Conservation (phyloP, 1,140 invertebrate species). For the Ectropis grisescens region DNA sequence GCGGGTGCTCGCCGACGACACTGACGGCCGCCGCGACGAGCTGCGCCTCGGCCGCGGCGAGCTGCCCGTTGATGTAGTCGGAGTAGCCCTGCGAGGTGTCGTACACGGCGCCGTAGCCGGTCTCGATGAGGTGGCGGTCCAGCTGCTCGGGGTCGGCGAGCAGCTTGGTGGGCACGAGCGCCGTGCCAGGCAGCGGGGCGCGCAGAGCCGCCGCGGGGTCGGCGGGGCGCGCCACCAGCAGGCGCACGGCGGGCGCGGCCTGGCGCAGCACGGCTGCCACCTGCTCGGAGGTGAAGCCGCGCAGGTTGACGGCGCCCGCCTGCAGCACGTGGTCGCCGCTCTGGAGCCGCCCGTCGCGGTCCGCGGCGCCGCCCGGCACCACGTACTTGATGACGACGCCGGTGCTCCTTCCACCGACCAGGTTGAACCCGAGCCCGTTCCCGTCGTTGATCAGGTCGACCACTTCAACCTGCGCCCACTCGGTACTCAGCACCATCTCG, state of each 20-base stretch:
- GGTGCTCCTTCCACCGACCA: constrained; percentile 94
- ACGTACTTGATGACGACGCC: constrained; percentile 98
- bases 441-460: constrained; percentile 91
- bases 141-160: constrained; percentile 86
- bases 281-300: constrained; percentile 93
- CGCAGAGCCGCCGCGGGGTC: constrained; percentile 79
- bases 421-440: constrained; percentile 87
- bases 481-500: constrained; percentile 84
- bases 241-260: constrained; percentile 85
- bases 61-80: constrained; percentile 54
- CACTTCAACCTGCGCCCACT: constrained; percentile 94
- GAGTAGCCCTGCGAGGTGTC: constrained; percentile 59
- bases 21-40: constrained; percentile 54
- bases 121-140: constrained; percentile 82
- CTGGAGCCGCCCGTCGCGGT: constrained; percentile 89
- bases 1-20: constrained; percentile 58
- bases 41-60: constrained; percentile 47
- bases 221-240: constrained; percentile 90
- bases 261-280: constrained; percentile 93
- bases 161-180: constrained; percentile 85
- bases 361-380: constrained; percentile 91
- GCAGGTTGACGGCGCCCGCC: constrained; percentile 92
- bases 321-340: constrained; percentile 95
- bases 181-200: constrained; percentile 74
- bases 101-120: constrained; percentile 72